A percentile compares a stretch with the other conserved stretches of the same genome.
Conservation (phyloP, 2,113 vertebrate species). For the Equus quagga region DNA sequence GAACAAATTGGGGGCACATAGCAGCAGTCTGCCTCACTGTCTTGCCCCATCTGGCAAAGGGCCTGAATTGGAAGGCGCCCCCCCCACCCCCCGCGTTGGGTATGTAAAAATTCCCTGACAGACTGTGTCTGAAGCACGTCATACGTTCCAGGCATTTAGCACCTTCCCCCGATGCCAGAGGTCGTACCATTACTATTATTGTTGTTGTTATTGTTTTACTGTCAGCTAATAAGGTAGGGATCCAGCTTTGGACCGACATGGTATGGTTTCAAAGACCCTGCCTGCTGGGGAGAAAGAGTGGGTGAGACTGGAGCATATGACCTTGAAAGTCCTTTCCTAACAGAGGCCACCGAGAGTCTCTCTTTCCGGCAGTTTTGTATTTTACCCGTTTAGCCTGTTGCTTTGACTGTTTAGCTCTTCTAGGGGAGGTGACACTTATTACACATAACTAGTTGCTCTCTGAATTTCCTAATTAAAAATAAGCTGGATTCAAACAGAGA, state of each 20-base stretch:
- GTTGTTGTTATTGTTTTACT: not conserved
- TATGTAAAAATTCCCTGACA: not conserved
- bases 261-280: not conserved
- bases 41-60: not conserved
- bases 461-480: not conserved
- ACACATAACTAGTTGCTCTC: not conserved
- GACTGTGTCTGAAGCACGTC: accelerated
- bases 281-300: not conserved
- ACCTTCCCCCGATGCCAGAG: accelerated
- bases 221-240: not conserved
- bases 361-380: not conserved
- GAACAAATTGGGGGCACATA: not conserved
- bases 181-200: accelerated
- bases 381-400: not conserved
- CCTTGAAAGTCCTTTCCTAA: not conserved
- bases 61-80: too few relatives aligned
- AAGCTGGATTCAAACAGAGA: not conserved
- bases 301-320: too few relatives aligned
- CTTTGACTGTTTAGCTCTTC: not conserved
- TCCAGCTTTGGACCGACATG: too few relatives aligned
- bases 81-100: too few relatives aligned
- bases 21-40: not conserved
- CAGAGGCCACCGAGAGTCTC: not conserved
- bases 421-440: not conserved
- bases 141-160: not conserved